phyloP scores from a whole-genome alignment of 2,797 vertebrate genomes.

The Pristis pectinata region DNA sequence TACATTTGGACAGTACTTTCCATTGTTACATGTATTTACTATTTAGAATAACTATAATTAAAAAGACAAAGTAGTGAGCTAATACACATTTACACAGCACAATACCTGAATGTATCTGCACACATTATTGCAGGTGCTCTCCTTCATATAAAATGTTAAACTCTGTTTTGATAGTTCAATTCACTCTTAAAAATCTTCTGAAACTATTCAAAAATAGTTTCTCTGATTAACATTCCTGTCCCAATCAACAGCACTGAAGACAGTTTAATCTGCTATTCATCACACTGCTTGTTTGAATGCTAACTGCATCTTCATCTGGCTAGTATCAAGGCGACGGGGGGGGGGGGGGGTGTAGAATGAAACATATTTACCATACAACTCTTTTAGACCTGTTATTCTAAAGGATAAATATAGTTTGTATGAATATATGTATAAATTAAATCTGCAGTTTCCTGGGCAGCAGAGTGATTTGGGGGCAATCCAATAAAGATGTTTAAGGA shows the following conservation, averaged over 20 bases:
- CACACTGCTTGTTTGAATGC: not conserved
- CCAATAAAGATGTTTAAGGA: not conserved
- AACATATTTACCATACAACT: too few species aligned
- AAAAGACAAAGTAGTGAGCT: not conserved
- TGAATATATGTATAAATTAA: not conserved
- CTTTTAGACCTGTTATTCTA: too few species aligned
- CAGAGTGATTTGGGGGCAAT: not conserved
- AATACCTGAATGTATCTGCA: constrained; percentile 36
- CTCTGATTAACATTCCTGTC: not conserved
- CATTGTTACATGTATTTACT: too few species aligned
- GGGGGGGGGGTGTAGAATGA: too few species aligned
- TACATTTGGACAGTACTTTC: not conserved
- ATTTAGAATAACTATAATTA: not conserved
- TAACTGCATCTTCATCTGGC: not conserved
- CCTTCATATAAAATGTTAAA: not conserved
- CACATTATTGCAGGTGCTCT: not conserved
- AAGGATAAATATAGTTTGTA: too few species aligned
- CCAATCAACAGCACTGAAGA: not conserved
- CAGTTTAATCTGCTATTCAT: not conserved
- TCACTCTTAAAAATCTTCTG: not conserved
- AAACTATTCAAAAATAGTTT: not conserved
- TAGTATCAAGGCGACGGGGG: not conserved
- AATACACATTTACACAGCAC: not conserved
- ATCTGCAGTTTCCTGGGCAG: not conserved
- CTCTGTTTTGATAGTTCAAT: not conserved